Evolutionary conservation across 2,113 vertebrate genomes (phyloP).

Genomic region (Hippopotamus amphibius): DNA sequence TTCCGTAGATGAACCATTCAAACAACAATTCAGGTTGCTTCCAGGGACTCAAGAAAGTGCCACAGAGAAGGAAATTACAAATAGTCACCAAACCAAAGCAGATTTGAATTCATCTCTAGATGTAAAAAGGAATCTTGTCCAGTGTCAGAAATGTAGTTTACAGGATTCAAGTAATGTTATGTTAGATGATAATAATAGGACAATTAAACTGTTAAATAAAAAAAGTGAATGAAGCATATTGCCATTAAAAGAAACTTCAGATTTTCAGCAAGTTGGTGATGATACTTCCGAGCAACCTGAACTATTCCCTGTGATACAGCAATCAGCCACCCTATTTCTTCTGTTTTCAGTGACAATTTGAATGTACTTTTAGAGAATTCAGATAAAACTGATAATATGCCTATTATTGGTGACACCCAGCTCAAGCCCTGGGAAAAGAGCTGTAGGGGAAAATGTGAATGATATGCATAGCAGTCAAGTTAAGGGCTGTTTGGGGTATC

Average conservation of each 20-base stretch:
- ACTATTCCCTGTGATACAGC: neutral
- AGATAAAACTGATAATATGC: conserved; percentile 50
- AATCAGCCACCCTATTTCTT: conserved; percentile 4
- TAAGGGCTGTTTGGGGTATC: conserved; percentile 49
- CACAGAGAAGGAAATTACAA: conserved; percentile 71
- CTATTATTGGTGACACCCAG: conserved; percentile 6
- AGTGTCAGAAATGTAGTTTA: conserved; percentile 70
- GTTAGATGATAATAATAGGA: conserved; percentile 70
- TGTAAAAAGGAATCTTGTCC: conserved; percentile 76
- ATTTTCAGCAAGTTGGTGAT: conserved; percentile 46
- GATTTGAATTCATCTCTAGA: conserved; percentile 70
- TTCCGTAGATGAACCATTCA: conserved; percentile 69
- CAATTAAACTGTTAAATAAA: conserved; percentile 44
- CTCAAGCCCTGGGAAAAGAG: conserved; percentile 49
- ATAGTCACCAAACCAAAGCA: conserved; percentile 67
- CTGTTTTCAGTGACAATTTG: conserved; percentile 4
- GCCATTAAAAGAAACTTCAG: conserved; percentile 50
- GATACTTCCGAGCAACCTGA: conserved; percentile 18
- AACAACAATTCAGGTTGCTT: conserved; percentile 63
- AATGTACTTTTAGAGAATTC: conserved; percentile 37
- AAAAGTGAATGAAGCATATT: conserved; percentile 20
- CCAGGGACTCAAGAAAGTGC: conserved; percentile 63
- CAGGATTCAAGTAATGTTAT: conserved; percentile 55
- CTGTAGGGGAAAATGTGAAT: conserved; percentile 34
- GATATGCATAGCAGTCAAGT: neutral